Evolutionary conservation across 2,888 invertebrate genomes (phyloP).

Genomic region (Acrobasis suavella): DNA sequence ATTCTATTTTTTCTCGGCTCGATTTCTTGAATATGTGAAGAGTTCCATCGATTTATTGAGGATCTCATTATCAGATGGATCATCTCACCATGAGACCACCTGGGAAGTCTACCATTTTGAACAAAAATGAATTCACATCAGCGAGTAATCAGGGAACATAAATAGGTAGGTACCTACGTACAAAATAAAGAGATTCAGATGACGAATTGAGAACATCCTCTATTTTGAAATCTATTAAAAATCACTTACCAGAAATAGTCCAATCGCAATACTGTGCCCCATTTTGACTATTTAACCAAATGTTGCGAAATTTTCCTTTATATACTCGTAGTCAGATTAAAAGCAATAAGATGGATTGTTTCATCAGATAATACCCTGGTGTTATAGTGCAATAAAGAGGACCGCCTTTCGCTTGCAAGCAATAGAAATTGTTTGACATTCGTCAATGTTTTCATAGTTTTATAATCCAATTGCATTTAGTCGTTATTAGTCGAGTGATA

Average conservation of each 20-base stretch:
- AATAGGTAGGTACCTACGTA: too few relatives aligned
- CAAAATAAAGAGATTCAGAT: too few relatives aligned
- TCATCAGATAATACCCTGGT: slow-evolving; percentile 6
- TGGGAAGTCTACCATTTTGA: too few relatives aligned
- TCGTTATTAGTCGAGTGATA: not conserved
- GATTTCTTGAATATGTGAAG: too few relatives aligned
- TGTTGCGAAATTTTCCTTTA: slow-evolving; percentile 18
- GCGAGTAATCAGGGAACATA: too few relatives aligned
- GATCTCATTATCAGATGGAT: too few relatives aligned
- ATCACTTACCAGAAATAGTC: slow-evolving; percentile 49
- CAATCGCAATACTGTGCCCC: slow-evolving; percentile 39
- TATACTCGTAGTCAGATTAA: slow-evolving; percentile 19
- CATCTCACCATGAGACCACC: too few relatives aligned
- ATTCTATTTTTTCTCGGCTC: too few relatives aligned
- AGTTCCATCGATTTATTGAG: too few relatives aligned
- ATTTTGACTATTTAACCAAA: slow-evolving; percentile 36
- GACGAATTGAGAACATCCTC: too few relatives aligned
- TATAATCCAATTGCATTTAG: not conserved
- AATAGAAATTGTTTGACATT: slow-evolving; percentile 8
- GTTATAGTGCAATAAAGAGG: slow-evolving; percentile 1
- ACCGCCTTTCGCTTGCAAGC: not conserved
- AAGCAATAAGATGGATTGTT: slow-evolving; percentile 5
- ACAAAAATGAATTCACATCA: too few relatives aligned
- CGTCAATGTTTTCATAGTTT: not conserved
- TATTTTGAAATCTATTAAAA: too few relatives aligned